Evolutionary conservation across 2,113 vertebrate species (phyloP).

Genomic region (Hydropotes inermis): DNA sequence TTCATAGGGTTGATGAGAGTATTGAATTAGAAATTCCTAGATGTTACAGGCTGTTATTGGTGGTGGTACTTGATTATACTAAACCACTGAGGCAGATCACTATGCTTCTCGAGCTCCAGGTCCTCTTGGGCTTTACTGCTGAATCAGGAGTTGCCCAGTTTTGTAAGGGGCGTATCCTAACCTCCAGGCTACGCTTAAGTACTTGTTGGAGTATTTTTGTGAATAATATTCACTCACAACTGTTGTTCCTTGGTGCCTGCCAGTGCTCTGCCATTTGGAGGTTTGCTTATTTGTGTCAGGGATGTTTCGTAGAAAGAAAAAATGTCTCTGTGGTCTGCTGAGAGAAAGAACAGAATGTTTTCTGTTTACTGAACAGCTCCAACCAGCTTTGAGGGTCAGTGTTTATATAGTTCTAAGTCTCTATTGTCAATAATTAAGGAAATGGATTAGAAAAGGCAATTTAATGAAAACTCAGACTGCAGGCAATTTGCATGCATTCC

Average conservation of each 20-base stretch:
- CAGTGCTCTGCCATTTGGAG: background rate
- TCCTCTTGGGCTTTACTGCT: background rate
- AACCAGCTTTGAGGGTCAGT: background rate
- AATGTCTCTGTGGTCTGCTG: background rate
- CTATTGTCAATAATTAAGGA: slow-evolving; percentile 10
- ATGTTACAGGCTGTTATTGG: background rate
- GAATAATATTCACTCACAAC: background rate
- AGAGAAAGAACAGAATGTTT: slow-evolving; percentile 39
- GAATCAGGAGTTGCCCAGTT: background rate
- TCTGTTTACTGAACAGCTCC: background rate
- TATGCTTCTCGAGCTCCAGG: background rate
- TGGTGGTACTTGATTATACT: background rate
- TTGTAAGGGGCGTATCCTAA: background rate
- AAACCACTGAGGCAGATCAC: background rate
- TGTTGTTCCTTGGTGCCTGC: background rate
- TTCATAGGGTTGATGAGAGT: background rate
- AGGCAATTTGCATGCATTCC: background rate
- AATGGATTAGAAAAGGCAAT: background rate
- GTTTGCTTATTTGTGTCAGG: slow-evolving; percentile 7
- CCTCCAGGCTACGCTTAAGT: background rate
- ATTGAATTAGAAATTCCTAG: background rate
- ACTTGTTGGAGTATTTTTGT: background rate
- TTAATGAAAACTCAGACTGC: background rate
- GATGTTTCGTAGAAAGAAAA: slow-evolving; percentile 12
- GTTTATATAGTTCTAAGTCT: background rate